Percentiles rank a stretch among this genome's conserved stretches.
phyloP scores from a whole-genome alignment of 2,888 invertebrate species.

The Homarus gammarus region DNA sequence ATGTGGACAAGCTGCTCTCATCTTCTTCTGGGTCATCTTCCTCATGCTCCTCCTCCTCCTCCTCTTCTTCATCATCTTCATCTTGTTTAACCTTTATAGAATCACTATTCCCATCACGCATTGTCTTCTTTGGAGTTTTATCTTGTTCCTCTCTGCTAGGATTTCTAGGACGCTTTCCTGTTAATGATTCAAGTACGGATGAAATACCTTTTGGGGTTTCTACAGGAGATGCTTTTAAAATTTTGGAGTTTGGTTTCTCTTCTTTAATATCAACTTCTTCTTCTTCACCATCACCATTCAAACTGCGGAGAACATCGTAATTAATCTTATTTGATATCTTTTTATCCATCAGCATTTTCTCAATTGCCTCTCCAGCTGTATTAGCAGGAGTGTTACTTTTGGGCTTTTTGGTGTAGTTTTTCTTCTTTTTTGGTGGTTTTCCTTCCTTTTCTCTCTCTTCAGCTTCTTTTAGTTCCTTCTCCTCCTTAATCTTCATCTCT shows the following conservation, averaged over 20 bases:
- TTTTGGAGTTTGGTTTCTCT: conserved; percentile 51
- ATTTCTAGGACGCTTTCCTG: conserved; percentile 57
- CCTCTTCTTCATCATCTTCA: conserved; percentile 62
- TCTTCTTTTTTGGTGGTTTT: conserved; percentile 89
- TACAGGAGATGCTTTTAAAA: conserved; percentile 38
- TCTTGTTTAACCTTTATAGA: conserved; percentile 35
- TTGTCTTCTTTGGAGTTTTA: conserved; percentile 12
- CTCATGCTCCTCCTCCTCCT: conserved; percentile 69
- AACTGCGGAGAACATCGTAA: conserved; percentile 94
- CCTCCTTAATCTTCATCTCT: conserved; percentile 92
- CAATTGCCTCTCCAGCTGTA: conserved; percentile 91
- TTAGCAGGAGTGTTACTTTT: conserved; percentile 81
- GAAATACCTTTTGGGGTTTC: conserved; percentile 65
- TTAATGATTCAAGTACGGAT: conserved; percentile 68
- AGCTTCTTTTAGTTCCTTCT: conserved; percentile 87
- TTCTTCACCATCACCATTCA: conserved; percentile 80
- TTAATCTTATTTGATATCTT: conserved; percentile 98
- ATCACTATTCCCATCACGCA: not conserved
- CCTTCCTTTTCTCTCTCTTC: conserved; percentile 93
- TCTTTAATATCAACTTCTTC: conserved; percentile 45
- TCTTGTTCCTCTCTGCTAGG: conserved; percentile 42
- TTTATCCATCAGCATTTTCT: conserved; percentile 97
- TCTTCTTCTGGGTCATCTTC: conserved; percentile 77
- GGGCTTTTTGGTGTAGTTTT: conserved; percentile 85
- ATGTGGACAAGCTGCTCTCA: conserved; percentile 76